Base-by-base conservation (phyloP, 2,113 vertebrate genomes). In the Desmodus rotundus region DNA sequence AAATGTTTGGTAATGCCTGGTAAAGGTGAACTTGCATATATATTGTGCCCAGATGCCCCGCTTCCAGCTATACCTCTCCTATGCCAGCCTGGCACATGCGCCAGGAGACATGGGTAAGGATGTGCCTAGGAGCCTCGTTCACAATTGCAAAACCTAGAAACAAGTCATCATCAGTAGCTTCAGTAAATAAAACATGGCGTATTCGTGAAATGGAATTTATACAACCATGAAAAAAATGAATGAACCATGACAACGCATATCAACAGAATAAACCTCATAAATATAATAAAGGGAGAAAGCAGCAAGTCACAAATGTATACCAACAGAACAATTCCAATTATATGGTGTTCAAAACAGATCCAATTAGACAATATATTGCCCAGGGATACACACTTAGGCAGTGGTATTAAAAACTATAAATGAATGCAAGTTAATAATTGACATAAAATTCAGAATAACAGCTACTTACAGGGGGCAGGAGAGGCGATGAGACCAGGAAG, bases 211-310 rank as follows among this genome's bases (percentile, higher is more conserved):
- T 74, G 26, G 50, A 56, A 74, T 78, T 83, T 88, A 88, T 31
- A 38, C 83, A 85, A 45, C 70, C 31, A 58, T 80, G 54, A 96
- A 80, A 63, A 63, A 93, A 94, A 31, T 72, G 63, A 92, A 90
- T 67, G 78, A 93, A 81, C 45, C 26, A 12, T 63, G 70, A 80
- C 41, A 73, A 73, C 11, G 52, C 47, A 20, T 47, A 87, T 36
- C 72, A 81, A 94, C 54, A 94, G 58, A 76, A 78, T 76, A 87
- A 82, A 84, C 90, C 87, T 81, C 78, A 91, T 76, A 74, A 91
- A 24, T 41, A 41, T 70, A 76, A 83, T 43, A 68, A 63, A 65
- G 36, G 80, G 54, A 85, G 89, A 83, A 92, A 67, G 38, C 80
- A 83, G 24, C 3, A 26, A 87, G 45, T 70, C 68, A 63, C 38